Evolutionary conservation across 1,140 invertebrate genomes (phyloP).

Genomic region (Magallana gigas): DNA sequence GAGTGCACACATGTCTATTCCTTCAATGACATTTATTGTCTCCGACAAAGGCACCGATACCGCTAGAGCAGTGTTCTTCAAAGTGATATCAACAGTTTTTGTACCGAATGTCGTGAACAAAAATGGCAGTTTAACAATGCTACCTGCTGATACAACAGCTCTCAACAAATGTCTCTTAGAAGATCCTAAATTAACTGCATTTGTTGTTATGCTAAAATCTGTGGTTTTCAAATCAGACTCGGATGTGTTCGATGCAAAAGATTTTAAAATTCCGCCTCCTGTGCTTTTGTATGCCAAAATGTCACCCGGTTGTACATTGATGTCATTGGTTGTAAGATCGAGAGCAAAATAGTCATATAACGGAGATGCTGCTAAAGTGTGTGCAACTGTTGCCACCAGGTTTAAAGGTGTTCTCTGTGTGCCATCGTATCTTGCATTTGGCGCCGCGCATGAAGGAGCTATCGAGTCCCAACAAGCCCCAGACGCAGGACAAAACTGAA

Average conservation of each 20-base stretch:
- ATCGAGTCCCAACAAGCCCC: constrained; percentile 42
- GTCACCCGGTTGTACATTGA: constrained; percentile 55
- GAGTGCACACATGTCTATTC: constrained; percentile 62
- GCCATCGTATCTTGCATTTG: constrained; percentile 39
- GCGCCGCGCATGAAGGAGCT: constrained; percentile 6
- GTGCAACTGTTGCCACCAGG: constrained; percentile 28
- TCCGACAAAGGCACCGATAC: constrained; percentile 4
- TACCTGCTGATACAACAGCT: constrained; percentile 52
- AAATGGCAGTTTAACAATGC: constrained; percentile 50
- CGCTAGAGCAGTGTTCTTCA: constrained; percentile 36
- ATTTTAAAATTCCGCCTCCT: constrained; percentile 11
- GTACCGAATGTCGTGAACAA: constrained; percentile 50
- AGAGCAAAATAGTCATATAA: constrained; percentile 53
- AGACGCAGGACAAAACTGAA: constrained; percentile 43
- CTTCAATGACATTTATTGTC: constrained; percentile 59
- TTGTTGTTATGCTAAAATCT: neutral
- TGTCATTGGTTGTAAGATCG: constrained; percentile 26
- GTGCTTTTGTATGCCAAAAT: constrained; percentile 55
- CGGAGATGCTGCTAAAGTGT: constrained; percentile 4
- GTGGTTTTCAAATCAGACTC: constrained; percentile 45
- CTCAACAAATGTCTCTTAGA: constrained; percentile 51
- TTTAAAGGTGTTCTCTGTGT: constrained; percentile 50
- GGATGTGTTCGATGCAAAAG: neutral
- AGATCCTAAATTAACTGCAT: neutral
- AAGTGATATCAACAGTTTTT: constrained; percentile 48